phyloP scores from a whole-genome alignment of 1,140 invertebrate genomes.

The Dendroctonus ponderosae region DNA sequence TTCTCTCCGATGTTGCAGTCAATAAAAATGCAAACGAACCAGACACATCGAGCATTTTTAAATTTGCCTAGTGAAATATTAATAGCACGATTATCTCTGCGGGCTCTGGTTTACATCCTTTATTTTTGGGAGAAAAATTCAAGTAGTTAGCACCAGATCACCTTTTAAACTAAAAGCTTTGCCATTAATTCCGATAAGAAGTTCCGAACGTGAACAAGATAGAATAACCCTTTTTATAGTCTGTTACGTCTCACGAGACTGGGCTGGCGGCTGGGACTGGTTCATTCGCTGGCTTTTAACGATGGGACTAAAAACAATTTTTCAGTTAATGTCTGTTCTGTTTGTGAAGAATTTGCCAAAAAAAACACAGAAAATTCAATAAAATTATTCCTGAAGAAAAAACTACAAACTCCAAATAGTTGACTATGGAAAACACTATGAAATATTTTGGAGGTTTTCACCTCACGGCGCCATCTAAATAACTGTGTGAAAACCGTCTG shows the following conservation, averaged over 20 bases:
- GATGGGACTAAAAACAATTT: too few species aligned
- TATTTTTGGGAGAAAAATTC: slow-evolving; percentile 44
- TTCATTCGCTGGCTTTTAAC: too few species aligned
- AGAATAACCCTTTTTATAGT: slow-evolving; percentile 33
- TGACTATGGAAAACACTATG: too few species aligned
- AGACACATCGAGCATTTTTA: slow-evolving; percentile 26
- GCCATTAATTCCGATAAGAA: slow-evolving; percentile 41
- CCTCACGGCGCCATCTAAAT: too few species aligned
- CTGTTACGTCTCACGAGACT: background rate
- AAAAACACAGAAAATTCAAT: too few species aligned
- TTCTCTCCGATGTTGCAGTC: background rate
- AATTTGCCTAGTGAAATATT: slow-evolving; percentile 39
- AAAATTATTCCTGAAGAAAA: too few species aligned
- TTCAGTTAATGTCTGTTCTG: too few species aligned
- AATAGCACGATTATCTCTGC: slow-evolving; percentile 35
- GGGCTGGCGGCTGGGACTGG: too few species aligned
- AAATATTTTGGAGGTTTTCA: too few species aligned
- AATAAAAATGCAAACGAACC: slow-evolving; percentile 8
- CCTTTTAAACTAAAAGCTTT: slow-evolving; percentile 53
- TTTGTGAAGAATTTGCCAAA: too few species aligned
- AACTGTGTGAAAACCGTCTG: too few species aligned
- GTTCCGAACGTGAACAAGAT: slow-evolving; percentile 5
- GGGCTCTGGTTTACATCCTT: slow-evolving; percentile 40
- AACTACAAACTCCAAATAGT: too few species aligned
- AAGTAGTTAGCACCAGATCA: slow-evolving; percentile 53